Evolutionary conservation across 2,113 vertebrate species (phyloP), one percentile per base, ranked within the genome.

Genomic region (Menidia beryllina): DNA sequence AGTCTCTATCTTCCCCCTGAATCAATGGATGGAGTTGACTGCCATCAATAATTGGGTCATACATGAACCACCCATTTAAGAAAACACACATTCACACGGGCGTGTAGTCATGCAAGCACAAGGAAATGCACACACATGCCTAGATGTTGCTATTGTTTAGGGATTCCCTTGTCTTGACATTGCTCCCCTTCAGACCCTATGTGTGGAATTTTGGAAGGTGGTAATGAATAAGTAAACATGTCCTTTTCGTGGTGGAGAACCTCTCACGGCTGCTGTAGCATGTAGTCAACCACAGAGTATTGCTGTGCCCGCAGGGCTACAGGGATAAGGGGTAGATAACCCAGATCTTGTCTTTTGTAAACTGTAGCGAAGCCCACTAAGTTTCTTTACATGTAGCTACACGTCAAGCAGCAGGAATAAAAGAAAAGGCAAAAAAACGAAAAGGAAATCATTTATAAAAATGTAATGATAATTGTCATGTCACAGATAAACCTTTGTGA

Each of bases 181-280:
- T 71, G 72, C 84, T 77, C 68, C 80, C 53, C 60, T 88, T 88
- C 80, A 87, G 69, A 79, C 27, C 17, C 52, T 69, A 85, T 83
- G 72, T 76, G 86, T 78, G 82, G 82, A 91, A 90, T 91, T n/a
- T 88, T 91, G 80, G 86, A 88, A 91, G 88, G 91, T 89, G 90
- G 86, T 90, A 91, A 92, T 93, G 83, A 94, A 92, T 93, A 93
- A 93, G 88, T 92, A 92, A 93, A 89, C 83, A 91, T 45, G 75
- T 10, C 45, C 79, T 77, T 88, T 90, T 86, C 89, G n/a, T 91
- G 77, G 77, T 91, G 92, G 91, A 90, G 86, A 84, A 66, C 79
- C 86, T 90, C 84, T 90, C 90, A 89, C 88, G 80, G 88, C 87
- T 89, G 79, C 86, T 84, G 71, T 52, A 87, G 87, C 88, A 75